These are phyloP conservation scores for Gonatopus flavifemur DNA, from an alignment of 1,140 invertebrate species.

Conservation along the genomic window DNA sequence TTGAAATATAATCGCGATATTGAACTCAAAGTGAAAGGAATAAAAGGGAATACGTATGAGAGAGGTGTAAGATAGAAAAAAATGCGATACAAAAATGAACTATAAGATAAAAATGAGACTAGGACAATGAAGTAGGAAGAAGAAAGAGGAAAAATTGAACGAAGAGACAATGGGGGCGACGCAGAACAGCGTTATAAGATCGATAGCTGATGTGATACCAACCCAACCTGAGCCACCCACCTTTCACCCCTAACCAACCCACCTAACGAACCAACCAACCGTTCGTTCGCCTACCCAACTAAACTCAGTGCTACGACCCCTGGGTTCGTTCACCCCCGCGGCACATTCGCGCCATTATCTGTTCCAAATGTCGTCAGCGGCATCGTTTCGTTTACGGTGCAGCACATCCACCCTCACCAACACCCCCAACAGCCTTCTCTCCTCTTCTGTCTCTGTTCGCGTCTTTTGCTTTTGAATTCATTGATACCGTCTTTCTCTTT, in stretches of 20 bases:
- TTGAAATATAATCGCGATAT: too few relatives aligned
- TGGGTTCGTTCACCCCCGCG: constrained; percentile 58
- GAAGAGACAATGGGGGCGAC: constrained; percentile 37
- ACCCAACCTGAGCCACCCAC: constrained; percentile 37
- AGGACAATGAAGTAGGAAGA: too few relatives aligned
- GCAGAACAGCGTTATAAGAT: constrained; percentile 52
- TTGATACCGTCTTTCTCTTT: constrained; percentile 8
- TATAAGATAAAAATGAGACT: constrained; percentile 10
- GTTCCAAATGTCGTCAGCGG: constrained; percentile 57
- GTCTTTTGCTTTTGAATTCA: constrained; percentile 16
- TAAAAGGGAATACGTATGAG: constrained; percentile 11
- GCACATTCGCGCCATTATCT: constrained; percentile 58
- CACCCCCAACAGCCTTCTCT: constrained; percentile 6
- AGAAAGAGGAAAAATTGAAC: too few relatives aligned
- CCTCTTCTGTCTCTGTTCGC: constrained; percentile 8
- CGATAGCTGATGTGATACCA: constrained; percentile 55
- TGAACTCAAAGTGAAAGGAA: constrained; percentile 19
- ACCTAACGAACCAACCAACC: neutral
- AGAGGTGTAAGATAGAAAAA: neutral
- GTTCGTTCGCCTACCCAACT: constrained; percentile 23
- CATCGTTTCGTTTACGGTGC: constrained; percentile 54
- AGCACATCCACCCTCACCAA: constrained; percentile 25
- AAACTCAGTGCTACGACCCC: constrained; percentile 44
- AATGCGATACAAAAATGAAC: constrained; percentile 6
- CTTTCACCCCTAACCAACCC: constrained; percentile 13